Base-by-base conservation (phyloP, 64 coral and sea anemone genomes). In the Stichodactyla mertensii region DNA sequence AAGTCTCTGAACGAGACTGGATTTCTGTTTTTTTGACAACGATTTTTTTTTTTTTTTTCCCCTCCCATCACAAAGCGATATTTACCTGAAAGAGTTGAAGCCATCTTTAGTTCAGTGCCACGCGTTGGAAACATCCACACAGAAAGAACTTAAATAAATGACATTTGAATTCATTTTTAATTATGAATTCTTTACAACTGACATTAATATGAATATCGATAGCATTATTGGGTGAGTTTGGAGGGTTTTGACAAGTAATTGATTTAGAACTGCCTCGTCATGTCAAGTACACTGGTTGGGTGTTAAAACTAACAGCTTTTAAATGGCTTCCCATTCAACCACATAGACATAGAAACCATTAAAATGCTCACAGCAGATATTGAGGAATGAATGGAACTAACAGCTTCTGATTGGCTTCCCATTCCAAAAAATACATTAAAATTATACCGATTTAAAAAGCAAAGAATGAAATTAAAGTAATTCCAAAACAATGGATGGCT, bases 201-300 rank as follows among this genome's bases (percentile, higher is more conserved):
- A 74, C 69, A 74, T 31, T 74, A 74, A 74, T 74, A 74, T 74
- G 69, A 74, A 74, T 31, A 74, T 74, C 69, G 69, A 74, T 74
- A 74, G 69, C 69, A 74, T 74, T 74, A 74, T 74, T 74, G 69
- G 69, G 69, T 74, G 12, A 74, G 69, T 74, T 74, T 74, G 23
- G 69, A 31, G 69, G 69, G 22, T 74, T 74, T 31, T 74, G 69
- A 74, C 69, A 74, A 74, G 69, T 74, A 74, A 74, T 74, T 74
- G 69, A 74, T 74, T 74, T 74, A 23, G 69, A 74, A 74, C 69
- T 74, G 64, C 64, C 64, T 69, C 64, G 64, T 69, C n/a, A 24
- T 22, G n/a, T 74, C 69, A 74, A 74, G 69, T 74, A 74, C 69
- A 74, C 8, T 27, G 26, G 24, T 12, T 74, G 69, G 69, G 69